Base-by-base conservation (phyloP, 2,888 invertebrate genomes). In the Scelioninae gen. 1 region DNA sequence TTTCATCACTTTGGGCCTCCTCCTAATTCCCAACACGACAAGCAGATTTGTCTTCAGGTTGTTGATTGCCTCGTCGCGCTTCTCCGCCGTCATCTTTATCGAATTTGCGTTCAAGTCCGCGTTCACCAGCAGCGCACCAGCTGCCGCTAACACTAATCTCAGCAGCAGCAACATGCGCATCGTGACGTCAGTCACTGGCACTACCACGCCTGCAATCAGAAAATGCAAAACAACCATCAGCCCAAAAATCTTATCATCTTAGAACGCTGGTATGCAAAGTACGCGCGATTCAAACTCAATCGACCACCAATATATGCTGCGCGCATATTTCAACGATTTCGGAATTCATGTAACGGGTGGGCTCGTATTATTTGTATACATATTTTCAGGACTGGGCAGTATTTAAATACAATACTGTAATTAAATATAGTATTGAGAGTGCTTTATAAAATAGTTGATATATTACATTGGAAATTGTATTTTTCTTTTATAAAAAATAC, bases 21-120 rank as follows among this genome's bases (percentile, higher is more conserved):
- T 92, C 82, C 92, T 92, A 86, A 95, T 93, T 49, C 95, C 95
- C 87, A 95, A 93, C 92, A 95, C 91, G 89, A 95, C 93, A 91
- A 96, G 93, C 29, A 95, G 92, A 85, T 93, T 94, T 66, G 93
- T 91, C 91, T 95, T 95, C 66, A 95, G 93, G 79, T 93, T 93
- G 77, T 92, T 92, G 60, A 94, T 89, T 72, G 92, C 88, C 85
- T 91, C 88, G 85, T 91, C 88, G 86, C 90, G 90, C 87, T 91
- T 87, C 84, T 86, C 78, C n/a, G 60, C 13, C 76, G 80, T 85
- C 82, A 81, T 66, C 40, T 65, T 83, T 77, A 80, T 88, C 74
- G 86, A 81, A 79, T 87, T 89, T 88, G 89, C 88, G 86, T 92
- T 91, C 83, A 85, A 88, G 85, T 92, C 93, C 93, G 94, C 93